Conservation (phyloP, 1,140 invertebrate genomes). For the Augochlora pura region DNA sequence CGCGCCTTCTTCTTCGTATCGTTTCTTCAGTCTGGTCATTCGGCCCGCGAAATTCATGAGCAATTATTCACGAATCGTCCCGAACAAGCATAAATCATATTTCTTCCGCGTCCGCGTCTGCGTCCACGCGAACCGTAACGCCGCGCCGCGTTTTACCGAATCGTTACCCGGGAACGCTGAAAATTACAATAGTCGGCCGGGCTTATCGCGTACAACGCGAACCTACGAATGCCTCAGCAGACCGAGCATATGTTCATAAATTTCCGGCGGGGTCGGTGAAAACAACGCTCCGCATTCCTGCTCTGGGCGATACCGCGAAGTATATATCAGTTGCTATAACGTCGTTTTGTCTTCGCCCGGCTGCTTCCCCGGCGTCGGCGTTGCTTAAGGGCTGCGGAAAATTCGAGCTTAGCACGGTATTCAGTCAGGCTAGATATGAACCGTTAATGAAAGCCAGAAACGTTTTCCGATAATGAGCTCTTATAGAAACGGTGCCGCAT, state of each 20-base stretch:
- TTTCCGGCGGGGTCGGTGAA: slow-evolving; percentile 1
- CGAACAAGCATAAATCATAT: neutral
- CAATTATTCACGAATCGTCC: neutral
- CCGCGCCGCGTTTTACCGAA: neutral
- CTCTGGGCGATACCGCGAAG: neutral
- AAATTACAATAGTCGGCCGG: neutral
- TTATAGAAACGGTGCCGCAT: neutral
- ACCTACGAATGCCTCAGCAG: neutral
- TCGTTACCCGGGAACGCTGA: neutral
- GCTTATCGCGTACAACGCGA: neutral
- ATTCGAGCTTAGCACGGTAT: too few relatives aligned
- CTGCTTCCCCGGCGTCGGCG: neutral
- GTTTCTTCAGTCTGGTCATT: neutral
- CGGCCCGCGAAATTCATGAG: neutral
- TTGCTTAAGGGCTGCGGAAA: too few relatives aligned
- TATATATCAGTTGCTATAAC: slow-evolving; percentile 8
- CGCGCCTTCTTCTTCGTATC: neutral
- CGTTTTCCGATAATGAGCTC: slow-evolving; percentile 3
- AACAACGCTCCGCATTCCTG: neutral
- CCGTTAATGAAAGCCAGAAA: neutral
- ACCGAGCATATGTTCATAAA: slow-evolving; percentile 7
- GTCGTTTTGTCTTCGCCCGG: neutral
- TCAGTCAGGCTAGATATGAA: neutral
- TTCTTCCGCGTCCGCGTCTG: neutral
- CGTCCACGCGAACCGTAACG: neutral